phyloP scores from a whole-genome alignment of 2,113 vertebrate genomes.

The Podocnemis expansa region DNA sequence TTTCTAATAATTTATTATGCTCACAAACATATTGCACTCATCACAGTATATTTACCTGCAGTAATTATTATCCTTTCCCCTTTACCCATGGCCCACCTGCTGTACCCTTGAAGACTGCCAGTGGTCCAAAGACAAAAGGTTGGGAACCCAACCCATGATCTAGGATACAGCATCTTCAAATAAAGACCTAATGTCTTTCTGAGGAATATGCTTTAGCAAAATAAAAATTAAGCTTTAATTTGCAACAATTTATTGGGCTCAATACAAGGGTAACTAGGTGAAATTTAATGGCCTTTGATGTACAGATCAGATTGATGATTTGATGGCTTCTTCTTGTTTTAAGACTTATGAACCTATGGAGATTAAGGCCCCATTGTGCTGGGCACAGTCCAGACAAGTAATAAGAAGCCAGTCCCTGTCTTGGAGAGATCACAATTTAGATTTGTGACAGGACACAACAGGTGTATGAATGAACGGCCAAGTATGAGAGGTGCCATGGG shows the following conservation, averaged over 20 bases:
- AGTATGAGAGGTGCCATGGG: neutral
- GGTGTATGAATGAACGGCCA: neutral
- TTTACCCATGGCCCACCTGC: no score
- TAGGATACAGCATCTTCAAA: neutral
- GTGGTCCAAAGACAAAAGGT: no score
- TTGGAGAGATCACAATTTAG: neutral
- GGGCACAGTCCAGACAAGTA: neutral
- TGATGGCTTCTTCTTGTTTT: neutral
- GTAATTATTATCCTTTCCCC: no score
- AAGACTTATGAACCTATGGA: neutral
- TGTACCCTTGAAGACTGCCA: no score
- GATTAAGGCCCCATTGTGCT: rapidly evolving
- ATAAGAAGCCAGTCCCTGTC: neutral
- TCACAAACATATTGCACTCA: no score
- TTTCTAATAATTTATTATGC: no score
- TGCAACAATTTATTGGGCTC: neutral
- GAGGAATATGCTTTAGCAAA: neutral
- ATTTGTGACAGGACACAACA: neutral
- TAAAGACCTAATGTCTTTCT: neutral
- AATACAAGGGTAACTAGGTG: neutral
- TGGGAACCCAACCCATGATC: no score
- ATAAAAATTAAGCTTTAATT: neutral
- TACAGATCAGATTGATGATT: neutral
- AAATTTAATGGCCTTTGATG: neutral
- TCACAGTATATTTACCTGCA: no score